phyloP scores from a whole-genome alignment of 2,113 vertebrate genomes.

The Riparia riparia region DNA sequence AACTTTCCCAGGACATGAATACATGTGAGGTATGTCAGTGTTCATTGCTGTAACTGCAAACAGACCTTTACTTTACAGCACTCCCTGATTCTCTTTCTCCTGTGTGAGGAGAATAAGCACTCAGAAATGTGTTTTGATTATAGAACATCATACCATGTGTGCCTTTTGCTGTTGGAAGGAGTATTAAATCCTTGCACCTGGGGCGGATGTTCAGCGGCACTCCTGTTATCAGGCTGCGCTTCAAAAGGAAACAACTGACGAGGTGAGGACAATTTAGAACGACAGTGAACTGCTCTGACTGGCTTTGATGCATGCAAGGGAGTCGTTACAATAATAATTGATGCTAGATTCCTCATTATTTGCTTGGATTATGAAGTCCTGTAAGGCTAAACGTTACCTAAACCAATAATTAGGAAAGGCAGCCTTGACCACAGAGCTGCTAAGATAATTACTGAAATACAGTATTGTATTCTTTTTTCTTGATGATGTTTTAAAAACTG shows the following conservation, averaged over 20 bases:
- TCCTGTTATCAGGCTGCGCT: conserved; percentile 89
- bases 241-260: conserved; percentile 87
- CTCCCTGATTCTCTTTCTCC: background rate
- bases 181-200: conserved; percentile 90
- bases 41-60: background rate
- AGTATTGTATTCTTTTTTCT: background rate
- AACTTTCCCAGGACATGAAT: conserved; percentile 85
- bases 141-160: conserved; percentile 87
- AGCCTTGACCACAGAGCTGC: background rate
- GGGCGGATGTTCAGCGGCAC: conserved; percentile 93
- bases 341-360: background rate
- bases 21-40: conserved; percentile 88
- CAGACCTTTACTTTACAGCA: background rate
- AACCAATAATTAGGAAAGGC: background rate
- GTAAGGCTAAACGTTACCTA: background rate
- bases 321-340: background rate
- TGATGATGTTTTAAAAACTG: background rate
- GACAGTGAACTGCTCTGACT: background rate
- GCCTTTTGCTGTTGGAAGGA: conserved; percentile 83
- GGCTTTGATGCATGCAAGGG: background rate
- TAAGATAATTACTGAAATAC: background rate
- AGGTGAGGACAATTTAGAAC: conserved; percentile 80
- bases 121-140: conserved; percentile 14
- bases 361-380: background rate
- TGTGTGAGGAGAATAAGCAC: background rate